Base-by-base conservation (phyloP, 2,888 invertebrate genomes). In the Lasioglossum zephyrum region DNA sequence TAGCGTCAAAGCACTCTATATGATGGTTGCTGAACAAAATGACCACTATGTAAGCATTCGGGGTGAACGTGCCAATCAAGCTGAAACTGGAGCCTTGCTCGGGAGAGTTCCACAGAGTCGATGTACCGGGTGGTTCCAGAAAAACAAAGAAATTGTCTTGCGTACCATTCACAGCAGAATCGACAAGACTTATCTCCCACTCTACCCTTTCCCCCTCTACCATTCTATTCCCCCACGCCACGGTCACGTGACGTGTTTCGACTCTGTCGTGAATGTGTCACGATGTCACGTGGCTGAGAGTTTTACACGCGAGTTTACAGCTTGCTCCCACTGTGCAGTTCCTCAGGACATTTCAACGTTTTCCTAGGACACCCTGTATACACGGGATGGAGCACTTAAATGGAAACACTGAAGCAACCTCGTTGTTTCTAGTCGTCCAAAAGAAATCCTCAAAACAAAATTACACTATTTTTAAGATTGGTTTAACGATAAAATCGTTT, bases 1-100 rank as follows among this genome's bases (percentile, higher is more conserved):
- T 93, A 94, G 92, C 90, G 90, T 91, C 81, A 90, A 94, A 94
- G 94, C 94, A 87, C 91, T 91, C 92, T 92, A 92, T 69, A 69
- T 69, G 36, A 69, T 92, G 90, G 85, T 87, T 69, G 90, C 91
- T 87, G 92, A 93, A 90, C 89, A 31, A 92, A 93, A 89, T 82
- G 89, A 63, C 86, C 86, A 90, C 91, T 92, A 93, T 91, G 87
- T 87, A 94, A 94, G 94, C 94, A 90, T 92, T 92, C 91, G 90
- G 93, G 92, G 92, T 92, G 92, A 93, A 92, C 91, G 94, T 94
- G 95, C 93, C 92, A 94, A 93, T 91, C 89, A 94, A 94, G 94
- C 93, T 92, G 92, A 92, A 92, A 89, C 83, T 91, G 77, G 87
- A 70, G 60, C 18, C 13, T 41, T 36, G 89, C 77, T 63, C 49